These are phyloP conservation scores for Heliconius himera DNA, from an alignment of 1,140 invertebrate species.

Conservation along the genomic window DNA sequence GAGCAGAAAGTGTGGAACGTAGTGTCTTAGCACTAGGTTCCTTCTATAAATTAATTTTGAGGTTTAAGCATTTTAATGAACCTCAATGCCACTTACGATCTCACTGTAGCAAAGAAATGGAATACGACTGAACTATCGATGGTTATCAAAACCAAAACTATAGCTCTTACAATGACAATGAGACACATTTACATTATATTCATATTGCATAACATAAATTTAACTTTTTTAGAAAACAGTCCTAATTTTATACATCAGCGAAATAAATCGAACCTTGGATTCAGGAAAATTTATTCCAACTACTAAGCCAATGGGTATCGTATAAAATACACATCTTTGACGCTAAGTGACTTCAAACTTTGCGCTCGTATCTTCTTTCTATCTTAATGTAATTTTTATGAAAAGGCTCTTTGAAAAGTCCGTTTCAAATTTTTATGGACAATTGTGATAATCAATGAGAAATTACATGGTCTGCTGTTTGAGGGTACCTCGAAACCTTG, in stretches of 20 bases:
- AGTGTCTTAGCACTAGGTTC: no score
- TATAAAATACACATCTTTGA: neutral
- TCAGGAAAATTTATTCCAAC: neutral
- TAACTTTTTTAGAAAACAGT: neutral
- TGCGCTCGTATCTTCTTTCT: neutral
- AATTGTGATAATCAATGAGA: neutral
- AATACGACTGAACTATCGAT: no score
- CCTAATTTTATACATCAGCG: no score
- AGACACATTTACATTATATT: neutral
- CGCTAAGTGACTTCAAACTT: neutral
- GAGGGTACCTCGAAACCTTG: no score
- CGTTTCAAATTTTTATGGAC: neutral
- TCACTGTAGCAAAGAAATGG: no score
- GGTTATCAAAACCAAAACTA: no score
- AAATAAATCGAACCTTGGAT: neutral
- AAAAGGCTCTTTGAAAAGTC: neutral
- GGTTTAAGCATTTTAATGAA: no score
- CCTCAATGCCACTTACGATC: no score
- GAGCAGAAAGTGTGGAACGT: no score
- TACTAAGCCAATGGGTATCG: neutral
- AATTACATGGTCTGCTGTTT: no score
- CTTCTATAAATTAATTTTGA: no score
- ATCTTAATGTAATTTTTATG: conserved; percentile 1
- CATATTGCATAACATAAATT: neutral
- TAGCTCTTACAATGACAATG: no score